Evolutionary conservation across 2,888 invertebrate species (phyloP), one percentile per base, ranked within the genome.

Genomic region (Archips xylosteana): DNA sequence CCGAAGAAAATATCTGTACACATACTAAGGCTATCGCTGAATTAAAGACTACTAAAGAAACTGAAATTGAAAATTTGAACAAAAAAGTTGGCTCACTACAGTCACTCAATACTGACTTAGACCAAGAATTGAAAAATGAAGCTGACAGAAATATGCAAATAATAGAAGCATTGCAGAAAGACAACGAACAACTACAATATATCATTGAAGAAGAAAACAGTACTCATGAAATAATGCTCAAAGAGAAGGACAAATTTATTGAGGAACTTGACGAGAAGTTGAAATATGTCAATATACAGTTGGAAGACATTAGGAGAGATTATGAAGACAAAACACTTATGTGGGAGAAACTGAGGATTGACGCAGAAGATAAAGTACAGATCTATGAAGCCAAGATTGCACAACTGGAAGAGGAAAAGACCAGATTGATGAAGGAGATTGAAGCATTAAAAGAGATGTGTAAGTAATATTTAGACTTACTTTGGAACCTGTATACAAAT

Each of bases 171-270:
- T 75, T 87, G 60, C 81, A 85, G 76, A 82, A 81, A 75, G 87
- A 89, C 78, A 88, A 86, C 77, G 84, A 84, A 74, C 84, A 87
- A 34, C 74, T 89, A 74, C 86, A 84, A n/a, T 82, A 81, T 74
- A 79, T 81, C 2, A 82, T 88, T 61, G 84, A 89, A 79, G 83
- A 87, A 76, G 83, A 85, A 67, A 88, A 85, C 32, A 87, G 80
- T 73, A 87, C 78, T 51, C 84, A 86, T 76, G 87, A 87, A 79
- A 63, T 82, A 3, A 62, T 84, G 47, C 59, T 87, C 8, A 87
- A 85, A 78, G 88, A 87, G 73, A 89, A 89, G 74, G 84, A 88
- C 69, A 75, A 72, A 45, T 75, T 85, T 10, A 86, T 89, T 59
- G 84, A 86, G 69, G 81, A 78, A 47, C 74, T 90, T 13, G 86